Evolutionary conservation across 2,797 vertebrate species (phyloP).

Genomic region (Benthosema pterotum): DNA sequence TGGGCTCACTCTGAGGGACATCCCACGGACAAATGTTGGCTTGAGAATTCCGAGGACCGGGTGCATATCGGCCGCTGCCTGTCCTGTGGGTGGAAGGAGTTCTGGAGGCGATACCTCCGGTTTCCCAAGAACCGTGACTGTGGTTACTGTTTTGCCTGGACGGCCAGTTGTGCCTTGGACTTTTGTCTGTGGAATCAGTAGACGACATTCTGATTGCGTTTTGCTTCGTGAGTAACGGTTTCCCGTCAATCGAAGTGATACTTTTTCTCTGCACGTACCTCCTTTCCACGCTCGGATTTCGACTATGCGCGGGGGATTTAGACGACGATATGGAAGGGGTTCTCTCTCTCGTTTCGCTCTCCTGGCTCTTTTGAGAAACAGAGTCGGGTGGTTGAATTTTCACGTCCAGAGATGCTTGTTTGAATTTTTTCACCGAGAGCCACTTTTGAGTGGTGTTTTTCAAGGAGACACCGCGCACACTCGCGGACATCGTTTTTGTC

Average conservation of each 20-base stretch:
- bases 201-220: constrained; percentile 77
- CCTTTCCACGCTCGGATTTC: constrained; percentile 57
- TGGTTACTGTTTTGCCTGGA: constrained; percentile 63
- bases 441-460: constrained; percentile 75
- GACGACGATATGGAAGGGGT: constrained; percentile 55
- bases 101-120: constrained; percentile 54
- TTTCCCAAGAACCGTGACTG: constrained; percentile 78
- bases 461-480: constrained; percentile 68
- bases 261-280: constrained; percentile 68
- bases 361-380: constrained; percentile 62
- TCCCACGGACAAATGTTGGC: constrained; percentile 74
- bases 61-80: constrained; percentile 62
- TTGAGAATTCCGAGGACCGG: constrained; percentile 48
- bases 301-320: constrained; percentile 51
- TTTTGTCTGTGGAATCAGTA: constrained; percentile 72
- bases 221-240: constrained; percentile 82
- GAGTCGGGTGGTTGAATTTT: constrained; percentile 57
- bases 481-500: constrained; percentile 57
- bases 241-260: constrained; percentile 65
- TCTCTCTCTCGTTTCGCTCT: constrained; percentile 41
- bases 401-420: constrained; percentile 53
- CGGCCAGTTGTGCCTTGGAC: constrained; percentile 67
- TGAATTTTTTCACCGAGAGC: constrained; percentile 83
- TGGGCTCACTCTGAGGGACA: constrained; percentile 53
- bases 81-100: constrained; percentile 68